Percentiles rank a stretch among this genome's conserved stretches.
Conservation (phyloP, 2,888 invertebrate genomes). For the Bhutanitis thaidina region DNA sequence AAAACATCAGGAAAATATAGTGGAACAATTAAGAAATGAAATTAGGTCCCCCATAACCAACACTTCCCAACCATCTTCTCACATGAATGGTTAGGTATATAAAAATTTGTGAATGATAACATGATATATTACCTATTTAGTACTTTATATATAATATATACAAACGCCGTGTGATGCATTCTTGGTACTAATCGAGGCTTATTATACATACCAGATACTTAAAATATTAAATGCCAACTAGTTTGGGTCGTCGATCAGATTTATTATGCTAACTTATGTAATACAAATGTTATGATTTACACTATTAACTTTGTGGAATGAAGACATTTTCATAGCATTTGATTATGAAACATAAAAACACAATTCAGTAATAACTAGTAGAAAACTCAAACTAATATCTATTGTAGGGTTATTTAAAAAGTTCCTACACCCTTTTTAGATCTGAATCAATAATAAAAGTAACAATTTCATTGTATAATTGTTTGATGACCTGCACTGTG, state of each 20-base stretch:
- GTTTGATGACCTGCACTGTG: too few relatives aligned
- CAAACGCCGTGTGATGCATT: constrained; percentile 11
- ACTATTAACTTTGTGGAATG: constrained; percentile 2
- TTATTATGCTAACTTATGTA: constrained; percentile 9
- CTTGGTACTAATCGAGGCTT: background rate
- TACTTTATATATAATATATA: constrained; percentile 5
- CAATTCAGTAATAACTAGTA: too few relatives aligned
- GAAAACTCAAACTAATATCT: too few relatives aligned
- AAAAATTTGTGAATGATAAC: constrained; percentile 15
- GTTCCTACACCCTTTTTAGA: too few relatives aligned
- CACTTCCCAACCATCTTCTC: background rate
- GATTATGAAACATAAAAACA: too few relatives aligned
- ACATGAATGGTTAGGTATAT: background rate
- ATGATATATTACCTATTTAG: constrained; percentile 10
- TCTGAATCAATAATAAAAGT: too few relatives aligned
- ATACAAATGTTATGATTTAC: background rate
- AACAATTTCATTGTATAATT: too few relatives aligned
- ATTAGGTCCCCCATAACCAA: background rate
- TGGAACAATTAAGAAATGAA: background rate
- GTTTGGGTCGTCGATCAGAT: constrained; percentile 13
- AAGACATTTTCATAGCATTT: constrained; percentile 1
- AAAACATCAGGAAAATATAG: background rate
- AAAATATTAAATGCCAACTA: constrained; percentile 18
- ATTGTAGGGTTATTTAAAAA: too few relatives aligned
- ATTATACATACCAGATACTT: constrained; percentile 13